Evolutionary conservation across 2,113 vertebrate genomes (phyloP).

Genomic region (Chloropsis cyanopogon): DNA sequence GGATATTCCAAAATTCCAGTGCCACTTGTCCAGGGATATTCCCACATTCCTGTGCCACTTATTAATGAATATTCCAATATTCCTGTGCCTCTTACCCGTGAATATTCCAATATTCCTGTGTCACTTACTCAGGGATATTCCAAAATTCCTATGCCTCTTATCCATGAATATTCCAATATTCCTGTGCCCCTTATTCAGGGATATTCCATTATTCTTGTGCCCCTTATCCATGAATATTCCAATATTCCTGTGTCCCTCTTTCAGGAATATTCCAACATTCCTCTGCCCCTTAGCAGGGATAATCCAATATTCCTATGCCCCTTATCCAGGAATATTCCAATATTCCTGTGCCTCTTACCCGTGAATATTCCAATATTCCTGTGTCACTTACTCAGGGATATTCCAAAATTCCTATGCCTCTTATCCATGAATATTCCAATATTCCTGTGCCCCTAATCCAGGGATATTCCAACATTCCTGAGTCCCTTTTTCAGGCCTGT

Average conservation of each 20-base stretch:
- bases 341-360: background rate
- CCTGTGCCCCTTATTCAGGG: fast-evolving
- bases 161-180: background rate
- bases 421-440: background rate
- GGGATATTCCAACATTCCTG: background rate
- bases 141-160: too few relatives aligned
- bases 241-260: too few relatives aligned
- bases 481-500: background rate
- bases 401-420: background rate
- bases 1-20: too few relatives aligned
- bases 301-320: fast-evolving
- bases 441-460: too few relatives aligned
- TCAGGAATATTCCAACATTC: too few relatives aligned
- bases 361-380: background rate
- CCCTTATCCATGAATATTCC: background rate
- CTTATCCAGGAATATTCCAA: too few relatives aligned
- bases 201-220: background rate
- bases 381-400: fast-evolving
- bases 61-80: too few relatives aligned
- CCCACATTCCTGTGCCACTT: fast-evolving
- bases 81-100: background rate
- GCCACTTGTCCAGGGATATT: fast-evolving
- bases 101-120: background rate
- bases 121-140: fast-evolving
- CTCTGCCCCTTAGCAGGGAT: fast-evolving